phyloP scores from a whole-genome alignment of 2,113 vertebrate species.

The Phoenicopterus ruber region DNA sequence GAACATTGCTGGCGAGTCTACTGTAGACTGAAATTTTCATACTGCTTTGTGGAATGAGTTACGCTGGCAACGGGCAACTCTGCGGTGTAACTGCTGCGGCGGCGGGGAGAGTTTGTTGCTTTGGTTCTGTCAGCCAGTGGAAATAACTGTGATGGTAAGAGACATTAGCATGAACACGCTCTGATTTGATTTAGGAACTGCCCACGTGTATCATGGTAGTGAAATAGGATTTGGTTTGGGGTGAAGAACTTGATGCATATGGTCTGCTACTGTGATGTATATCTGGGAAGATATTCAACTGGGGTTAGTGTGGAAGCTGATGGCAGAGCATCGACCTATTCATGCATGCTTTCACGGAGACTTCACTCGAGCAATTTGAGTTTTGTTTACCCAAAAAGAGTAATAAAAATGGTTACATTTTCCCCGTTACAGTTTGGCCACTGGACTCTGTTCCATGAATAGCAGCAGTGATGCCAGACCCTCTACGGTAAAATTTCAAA shows the following conservation, averaged over 20 bases:
- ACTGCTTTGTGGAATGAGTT: neutral
- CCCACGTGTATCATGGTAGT: neutral
- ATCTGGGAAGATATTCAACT: neutral
- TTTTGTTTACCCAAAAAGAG: neutral
- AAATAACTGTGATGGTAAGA: neutral
- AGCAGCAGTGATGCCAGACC: neutral
- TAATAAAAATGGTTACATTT: neutral
- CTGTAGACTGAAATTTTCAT: neutral
- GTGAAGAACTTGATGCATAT: neutral
- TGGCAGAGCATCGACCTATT: neutral
- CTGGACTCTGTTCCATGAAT: neutral
- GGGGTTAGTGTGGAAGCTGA: neutral
- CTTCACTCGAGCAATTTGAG: neutral
- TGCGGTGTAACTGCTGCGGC: rapidly evolving
- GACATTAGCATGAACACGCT: neutral
- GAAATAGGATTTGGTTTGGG: neutral
- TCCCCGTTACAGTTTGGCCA: neutral
- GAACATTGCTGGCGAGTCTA: neutral
- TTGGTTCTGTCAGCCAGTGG: neutral
- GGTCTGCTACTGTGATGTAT: neutral
- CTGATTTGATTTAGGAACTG: neutral
- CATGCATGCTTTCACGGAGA: neutral
- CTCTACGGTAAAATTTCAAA: neutral
- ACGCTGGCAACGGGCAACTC: rapidly evolving
- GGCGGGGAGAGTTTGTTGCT: neutral